A percentile compares a stretch with the other conserved stretches of the same genome.
Conservation (phyloP, 1,140 invertebrate species). For the Epicauta chinensis region DNA sequence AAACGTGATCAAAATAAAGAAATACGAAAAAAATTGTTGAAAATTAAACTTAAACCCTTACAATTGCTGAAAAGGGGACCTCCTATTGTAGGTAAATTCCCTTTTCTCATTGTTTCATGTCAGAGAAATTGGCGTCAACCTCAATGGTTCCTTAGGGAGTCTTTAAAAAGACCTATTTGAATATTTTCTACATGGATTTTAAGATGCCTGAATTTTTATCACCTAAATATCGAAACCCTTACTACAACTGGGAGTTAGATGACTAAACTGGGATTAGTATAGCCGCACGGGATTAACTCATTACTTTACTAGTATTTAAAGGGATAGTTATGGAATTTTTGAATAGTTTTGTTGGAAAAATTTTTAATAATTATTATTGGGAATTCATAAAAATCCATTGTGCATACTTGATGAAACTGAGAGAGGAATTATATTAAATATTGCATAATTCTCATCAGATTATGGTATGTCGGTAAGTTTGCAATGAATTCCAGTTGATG, state of each 20-base stretch:
- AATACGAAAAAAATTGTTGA: background rate
- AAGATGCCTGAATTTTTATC: slow-evolving; percentile 46
- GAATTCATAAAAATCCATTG: background rate
- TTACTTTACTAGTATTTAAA: too few relatives aligned
- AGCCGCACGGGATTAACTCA: too few relatives aligned
- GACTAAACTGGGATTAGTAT: too few relatives aligned
- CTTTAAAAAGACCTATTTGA: slow-evolving; percentile 46
- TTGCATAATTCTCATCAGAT: slow-evolving; percentile 16
- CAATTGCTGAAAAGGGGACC: slow-evolving; percentile 5
- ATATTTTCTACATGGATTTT: slow-evolving; percentile 48
- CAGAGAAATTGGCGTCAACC: slow-evolving; percentile 47
- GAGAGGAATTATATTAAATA: slow-evolving; percentile 13
- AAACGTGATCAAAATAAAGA: background rate
- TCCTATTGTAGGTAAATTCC: slow-evolving; percentile 26
- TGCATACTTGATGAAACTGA: background rate
- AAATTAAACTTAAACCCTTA: too few relatives aligned
- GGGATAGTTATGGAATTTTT: too few relatives aligned
- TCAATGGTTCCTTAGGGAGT: slow-evolving; percentile 42
- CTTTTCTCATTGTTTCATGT: slow-evolving; percentile 42
- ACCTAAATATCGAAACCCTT: slow-evolving; percentile 37
- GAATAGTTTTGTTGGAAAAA: background rate
- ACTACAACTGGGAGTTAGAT: too few relatives aligned
- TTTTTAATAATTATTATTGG: background rate
- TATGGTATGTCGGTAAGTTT: slow-evolving; percentile 14
- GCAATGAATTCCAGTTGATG: slow-evolving; percentile 17